Evolutionary conservation across 2,888 invertebrate genomes (phyloP).

Genomic region (Eremobia ochroleuca): DNA sequence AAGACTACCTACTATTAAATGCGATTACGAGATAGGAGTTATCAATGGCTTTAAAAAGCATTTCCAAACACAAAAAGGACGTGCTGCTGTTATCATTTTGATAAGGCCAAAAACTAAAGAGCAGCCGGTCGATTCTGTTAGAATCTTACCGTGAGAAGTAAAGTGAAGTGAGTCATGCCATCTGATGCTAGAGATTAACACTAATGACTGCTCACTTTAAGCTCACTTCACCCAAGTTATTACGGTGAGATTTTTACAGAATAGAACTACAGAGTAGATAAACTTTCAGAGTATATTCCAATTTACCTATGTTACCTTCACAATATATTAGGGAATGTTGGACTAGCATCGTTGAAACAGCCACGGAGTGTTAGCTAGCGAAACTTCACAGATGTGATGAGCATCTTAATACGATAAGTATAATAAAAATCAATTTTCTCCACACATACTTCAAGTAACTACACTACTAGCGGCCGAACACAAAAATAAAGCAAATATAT

Average conservation of each 20-base stretch:
- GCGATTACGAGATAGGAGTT: neutral
- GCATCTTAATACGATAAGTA: too few species aligned
- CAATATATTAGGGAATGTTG: neutral
- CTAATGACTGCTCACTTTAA: too few species aligned
- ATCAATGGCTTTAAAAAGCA: neutral
- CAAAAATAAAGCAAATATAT: neutral
- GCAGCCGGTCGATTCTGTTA: too few species aligned
- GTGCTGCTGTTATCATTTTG: neutral
- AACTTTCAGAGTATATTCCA: neutral
- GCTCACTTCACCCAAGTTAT: too few species aligned
- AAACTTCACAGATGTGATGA: neutral
- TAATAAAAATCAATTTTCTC: neutral
- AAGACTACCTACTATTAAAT: neutral
- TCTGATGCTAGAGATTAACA: too few species aligned
- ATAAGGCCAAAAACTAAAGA: neutral
- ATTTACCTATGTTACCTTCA: neutral
- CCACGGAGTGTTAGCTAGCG: neutral
- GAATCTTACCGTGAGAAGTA: too few species aligned
- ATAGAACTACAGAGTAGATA: neutral
- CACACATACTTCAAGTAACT: neutral
- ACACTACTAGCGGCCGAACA: neutral
- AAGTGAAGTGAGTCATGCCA: too few species aligned
- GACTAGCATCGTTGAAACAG: neutral
- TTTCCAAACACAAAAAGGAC: neutral
- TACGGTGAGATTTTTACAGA: too few species aligned